Evolutionary conservation across 2,113 vertebrate species (phyloP).

Genomic region (Brienomyrus longianalis): DNA sequence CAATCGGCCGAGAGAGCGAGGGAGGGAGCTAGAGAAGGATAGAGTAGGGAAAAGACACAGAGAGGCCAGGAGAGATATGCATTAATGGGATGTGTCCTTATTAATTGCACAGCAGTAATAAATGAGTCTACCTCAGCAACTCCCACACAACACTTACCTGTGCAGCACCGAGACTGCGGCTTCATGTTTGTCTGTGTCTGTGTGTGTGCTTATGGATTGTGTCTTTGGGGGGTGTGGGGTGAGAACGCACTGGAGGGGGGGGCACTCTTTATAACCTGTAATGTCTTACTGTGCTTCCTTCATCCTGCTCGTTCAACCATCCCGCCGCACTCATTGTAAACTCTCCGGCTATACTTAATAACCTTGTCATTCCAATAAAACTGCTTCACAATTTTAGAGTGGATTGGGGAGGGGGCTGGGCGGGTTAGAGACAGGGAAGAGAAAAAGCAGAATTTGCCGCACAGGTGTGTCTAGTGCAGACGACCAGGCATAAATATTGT

Average conservation of each 20-base stretch:
- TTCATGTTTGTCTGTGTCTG: not conserved
- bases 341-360: constrained; percentile 53
- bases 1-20: not conserved
- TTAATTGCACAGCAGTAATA: constrained; percentile 45
- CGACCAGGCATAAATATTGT: not conserved
- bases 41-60: not conserved
- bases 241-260: not conserved
- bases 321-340: constrained; percentile 53
- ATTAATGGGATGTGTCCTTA: constrained; percentile 39
- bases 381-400: constrained; percentile 21
- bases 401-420: not conserved
- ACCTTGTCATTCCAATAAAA: constrained; percentile 48
- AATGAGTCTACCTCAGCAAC: constrained; percentile 41
- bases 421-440: not conserved
- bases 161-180: constrained; percentile 13
- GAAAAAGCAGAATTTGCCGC: not conserved
- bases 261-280: constrained; percentile 23
- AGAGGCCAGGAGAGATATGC: constrained; percentile 4
- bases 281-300: constrained; percentile 47
- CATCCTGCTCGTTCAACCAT: constrained; percentile 57
- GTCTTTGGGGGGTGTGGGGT: not conserved
- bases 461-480: constrained; percentile 10
- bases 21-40: not conserved
- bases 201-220: constrained; percentile 11
- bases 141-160: constrained; percentile 39